Evolutionary conservation across 2,113 vertebrate genomes (phyloP).

Genomic region (Plotosus lineatus): DNA sequence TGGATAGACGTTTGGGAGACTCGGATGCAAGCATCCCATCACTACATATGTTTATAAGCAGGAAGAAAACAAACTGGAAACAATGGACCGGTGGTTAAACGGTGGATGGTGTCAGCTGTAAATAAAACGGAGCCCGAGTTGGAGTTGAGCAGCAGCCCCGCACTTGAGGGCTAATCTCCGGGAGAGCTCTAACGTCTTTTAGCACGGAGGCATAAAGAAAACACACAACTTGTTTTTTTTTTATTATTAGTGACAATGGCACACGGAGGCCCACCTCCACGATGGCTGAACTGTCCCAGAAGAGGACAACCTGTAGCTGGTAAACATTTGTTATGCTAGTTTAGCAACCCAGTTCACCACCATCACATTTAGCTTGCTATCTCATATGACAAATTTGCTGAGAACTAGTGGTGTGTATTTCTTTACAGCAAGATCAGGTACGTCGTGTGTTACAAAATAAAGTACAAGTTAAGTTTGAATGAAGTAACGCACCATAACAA

Average conservation of each 20-base stretch:
- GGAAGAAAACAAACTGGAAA: background rate
- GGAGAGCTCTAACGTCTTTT: constrained; percentile 22
- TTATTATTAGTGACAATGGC: constrained; percentile 71
- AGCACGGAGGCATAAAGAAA: background rate
- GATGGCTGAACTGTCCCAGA: constrained; percentile 92
- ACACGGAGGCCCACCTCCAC: constrained; percentile 88
- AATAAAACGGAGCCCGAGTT: constrained; percentile 42
- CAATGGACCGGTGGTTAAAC: background rate
- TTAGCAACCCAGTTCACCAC: background rate
- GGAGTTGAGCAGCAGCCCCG: constrained; percentile 43
- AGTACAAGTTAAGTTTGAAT: background rate
- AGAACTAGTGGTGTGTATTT: background rate
- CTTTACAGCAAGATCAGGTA: too few species aligned
- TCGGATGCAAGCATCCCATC: too few species aligned
- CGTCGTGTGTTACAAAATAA: background rate
- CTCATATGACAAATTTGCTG: background rate
- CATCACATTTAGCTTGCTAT: background rate
- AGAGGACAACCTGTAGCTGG: constrained; percentile 93
- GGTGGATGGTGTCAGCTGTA: background rate
- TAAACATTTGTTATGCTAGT: constrained; percentile 62
- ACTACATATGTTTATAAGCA: too few species aligned
- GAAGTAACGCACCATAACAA: background rate
- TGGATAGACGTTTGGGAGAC: too few species aligned
- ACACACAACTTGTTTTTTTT: background rate
- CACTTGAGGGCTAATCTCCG: constrained; percentile 28